phyloP scores from a whole-genome alignment of 2,888 invertebrate genomes.

The Lypha dubia region DNA sequence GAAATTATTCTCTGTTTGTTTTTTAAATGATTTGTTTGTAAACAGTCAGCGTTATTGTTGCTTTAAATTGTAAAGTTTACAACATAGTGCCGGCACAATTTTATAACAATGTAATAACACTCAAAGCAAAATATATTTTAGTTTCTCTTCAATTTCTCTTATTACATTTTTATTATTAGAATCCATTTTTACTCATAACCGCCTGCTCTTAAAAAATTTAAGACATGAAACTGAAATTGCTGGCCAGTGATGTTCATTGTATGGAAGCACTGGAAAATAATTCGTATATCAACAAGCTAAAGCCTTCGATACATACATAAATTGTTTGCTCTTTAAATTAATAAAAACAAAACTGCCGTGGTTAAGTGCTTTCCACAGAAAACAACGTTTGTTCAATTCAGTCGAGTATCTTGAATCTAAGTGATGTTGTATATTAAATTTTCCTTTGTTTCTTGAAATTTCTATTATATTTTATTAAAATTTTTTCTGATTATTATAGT shows the following conservation, averaged over 20 bases:
- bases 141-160: background rate
- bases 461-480: no score
- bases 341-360: no score
- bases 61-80: no score
- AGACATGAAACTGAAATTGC: background rate
- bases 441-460: no score
- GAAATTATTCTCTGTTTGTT: conserved; percentile 67
- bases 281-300: no score
- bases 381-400: no score
- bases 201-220: background rate
- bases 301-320: no score
- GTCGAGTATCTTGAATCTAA: no score
- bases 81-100: conserved; percentile 43
- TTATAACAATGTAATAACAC: conserved; percentile 41
- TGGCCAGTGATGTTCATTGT: background rate
- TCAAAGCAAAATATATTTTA: background rate
- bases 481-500: no score
- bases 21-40: conserved; percentile 63
- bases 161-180: background rate
- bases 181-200: background rate
- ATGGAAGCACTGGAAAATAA: background rate
- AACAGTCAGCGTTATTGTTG: background rate
- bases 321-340: no score
- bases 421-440: no score
- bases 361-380: no score